Evolutionary conservation across 2,888 invertebrate genomes (phyloP).

Genomic region (Thymelicus lineola): DNA sequence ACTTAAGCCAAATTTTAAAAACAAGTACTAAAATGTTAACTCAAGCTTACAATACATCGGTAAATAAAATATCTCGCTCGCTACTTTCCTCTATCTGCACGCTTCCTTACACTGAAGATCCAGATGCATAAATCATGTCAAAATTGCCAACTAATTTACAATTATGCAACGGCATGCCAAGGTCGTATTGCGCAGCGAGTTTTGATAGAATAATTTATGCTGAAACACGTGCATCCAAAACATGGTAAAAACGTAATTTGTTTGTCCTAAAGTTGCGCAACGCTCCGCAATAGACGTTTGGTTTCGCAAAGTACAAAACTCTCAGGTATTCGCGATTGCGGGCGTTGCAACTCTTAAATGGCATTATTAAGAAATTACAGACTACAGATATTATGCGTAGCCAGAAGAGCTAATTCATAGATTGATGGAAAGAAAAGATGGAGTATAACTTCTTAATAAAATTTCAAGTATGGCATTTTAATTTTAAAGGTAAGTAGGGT

Average conservation of each 20-base stretch:
- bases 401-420: no score
- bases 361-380: conserved; percentile 19
- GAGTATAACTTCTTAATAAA: no score
- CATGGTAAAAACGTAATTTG: conserved; percentile 32
- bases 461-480: no score
- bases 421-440: no score
- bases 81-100: no score
- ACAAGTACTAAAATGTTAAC: no score
- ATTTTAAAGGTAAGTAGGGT: no score
- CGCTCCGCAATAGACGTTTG: conserved; percentile 25
- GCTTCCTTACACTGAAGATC: no score
- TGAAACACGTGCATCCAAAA: conserved; percentile 35
- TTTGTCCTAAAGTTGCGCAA: conserved; percentile 29
- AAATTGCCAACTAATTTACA: conserved; percentile 13
- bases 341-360: conserved; percentile 28
- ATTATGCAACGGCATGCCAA: conserved; percentile 33
- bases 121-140: not conserved
- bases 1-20: no score
- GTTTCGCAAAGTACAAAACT: conserved; percentile 31
- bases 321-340: conserved; percentile 29
- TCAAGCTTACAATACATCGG: no score
- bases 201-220: conserved; percentile 37
- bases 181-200: conserved; percentile 25
- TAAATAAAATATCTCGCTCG: no score
- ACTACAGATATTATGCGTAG: not conserved